phyloP scores from a whole-genome alignment of 2,113 vertebrate genomes.

The Colius striatus region DNA sequence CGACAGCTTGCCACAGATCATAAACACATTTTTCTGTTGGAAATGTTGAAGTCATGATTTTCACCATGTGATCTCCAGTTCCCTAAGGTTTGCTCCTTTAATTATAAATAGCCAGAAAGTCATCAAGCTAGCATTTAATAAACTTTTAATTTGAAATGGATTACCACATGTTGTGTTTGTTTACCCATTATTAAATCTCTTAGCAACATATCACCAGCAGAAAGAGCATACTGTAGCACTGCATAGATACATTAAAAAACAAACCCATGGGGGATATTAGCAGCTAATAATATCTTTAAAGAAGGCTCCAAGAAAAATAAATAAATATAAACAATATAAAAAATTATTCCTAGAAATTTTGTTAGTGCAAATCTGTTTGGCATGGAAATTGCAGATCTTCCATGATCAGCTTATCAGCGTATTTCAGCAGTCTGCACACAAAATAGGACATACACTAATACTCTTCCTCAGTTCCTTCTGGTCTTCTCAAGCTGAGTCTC shows the following conservation, averaged over 20 bases:
- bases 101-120: conserved; percentile 84
- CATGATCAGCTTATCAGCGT: neutral
- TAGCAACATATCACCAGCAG: conserved; percentile 80
- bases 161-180: conserved; percentile 87
- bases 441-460: neutral
- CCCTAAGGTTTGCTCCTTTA: conserved; percentile 79
- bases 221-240: conserved; percentile 76
- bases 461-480: neutral
- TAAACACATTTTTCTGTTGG: conserved; percentile 76
- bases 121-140: conserved; percentile 85
- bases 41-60: conserved; percentile 69
- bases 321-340: conserved; percentile 66
- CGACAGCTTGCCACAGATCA: conserved; percentile 71
- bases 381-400: neutral
- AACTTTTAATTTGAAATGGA: conserved; percentile 89
- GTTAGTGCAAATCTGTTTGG: conserved; percentile 9
- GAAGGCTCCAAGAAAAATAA: conserved; percentile 74
- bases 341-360: conserved; percentile 46
- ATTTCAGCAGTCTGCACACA: neutral
- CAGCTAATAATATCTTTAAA: conserved; percentile 76
- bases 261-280: conserved; percentile 81
- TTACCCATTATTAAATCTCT: conserved; percentile 87
- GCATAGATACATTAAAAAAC: conserved; percentile 76
- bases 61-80: conserved; percentile 66
- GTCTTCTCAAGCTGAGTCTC: neutral